Percentiles rank a stretch among this genome's conserved stretches.
phyloP scores from a whole-genome alignment of 2,797 vertebrate genomes.

The Furcifer pardalis region DNA sequence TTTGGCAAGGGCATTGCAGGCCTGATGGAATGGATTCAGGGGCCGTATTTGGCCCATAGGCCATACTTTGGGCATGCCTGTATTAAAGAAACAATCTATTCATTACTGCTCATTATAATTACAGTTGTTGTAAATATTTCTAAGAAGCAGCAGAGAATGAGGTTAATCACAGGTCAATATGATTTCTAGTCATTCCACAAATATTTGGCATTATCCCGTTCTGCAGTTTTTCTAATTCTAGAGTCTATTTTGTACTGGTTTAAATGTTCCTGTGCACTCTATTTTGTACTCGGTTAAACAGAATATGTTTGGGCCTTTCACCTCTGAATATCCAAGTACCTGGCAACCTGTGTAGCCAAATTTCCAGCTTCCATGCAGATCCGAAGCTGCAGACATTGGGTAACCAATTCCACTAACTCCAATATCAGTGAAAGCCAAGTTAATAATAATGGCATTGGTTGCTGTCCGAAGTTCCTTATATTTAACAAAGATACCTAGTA shows the following conservation, averaged over 20 bases:
- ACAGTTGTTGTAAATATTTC: no score
- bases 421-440: constrained; percentile 94
- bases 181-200: neutral
- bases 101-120: no score
- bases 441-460: constrained; percentile 96
- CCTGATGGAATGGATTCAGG: no score
- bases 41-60: no score
- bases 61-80: no score
- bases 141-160: no score
- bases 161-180: no score
- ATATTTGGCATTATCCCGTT: neutral
- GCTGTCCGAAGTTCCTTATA: constrained; percentile 92
- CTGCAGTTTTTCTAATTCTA: neutral
- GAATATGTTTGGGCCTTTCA: neutral
- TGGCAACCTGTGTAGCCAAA: constrained; percentile 94
- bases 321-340: constrained; percentile 75
- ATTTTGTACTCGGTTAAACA: neutral
- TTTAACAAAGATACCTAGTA: constrained; percentile 93
- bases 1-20: no score
- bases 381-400: constrained; percentile 96
- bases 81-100: no score
- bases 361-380: constrained; percentile 95
- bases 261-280: neutral
- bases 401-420: constrained; percentile 96
- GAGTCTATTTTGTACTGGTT: neutral